Percentiles rank a stretch among this genome's conserved stretches.
Evolutionary conservation across 2,888 invertebrate species (phyloP).

Genomic region (Conomelus anceps): DNA sequence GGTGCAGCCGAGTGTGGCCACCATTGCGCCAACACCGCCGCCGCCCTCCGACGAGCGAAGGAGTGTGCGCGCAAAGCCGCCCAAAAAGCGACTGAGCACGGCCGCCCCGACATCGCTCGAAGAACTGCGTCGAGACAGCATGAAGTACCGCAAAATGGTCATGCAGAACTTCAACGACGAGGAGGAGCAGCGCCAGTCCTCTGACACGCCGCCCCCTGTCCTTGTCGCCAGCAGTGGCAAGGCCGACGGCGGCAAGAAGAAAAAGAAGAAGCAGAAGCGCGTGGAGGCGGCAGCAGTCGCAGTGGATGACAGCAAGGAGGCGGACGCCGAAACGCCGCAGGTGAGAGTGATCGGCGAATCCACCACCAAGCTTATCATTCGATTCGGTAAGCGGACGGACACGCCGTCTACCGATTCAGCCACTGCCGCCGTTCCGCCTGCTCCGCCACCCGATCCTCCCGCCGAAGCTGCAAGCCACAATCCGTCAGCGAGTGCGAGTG

Average conservation of each 20-base stretch:
- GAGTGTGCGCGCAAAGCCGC: slow-evolving; percentile 59
- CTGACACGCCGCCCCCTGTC: slow-evolving; percentile 49
- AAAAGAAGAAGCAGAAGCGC: slow-evolving; percentile 39
- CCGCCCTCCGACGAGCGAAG: slow-evolving; percentile 42
- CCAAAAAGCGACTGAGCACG: slow-evolving; percentile 60
- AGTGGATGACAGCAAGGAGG: slow-evolving; percentile 20
- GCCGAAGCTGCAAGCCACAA: slow-evolving; percentile 19
- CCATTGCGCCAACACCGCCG: slow-evolving; percentile 27
- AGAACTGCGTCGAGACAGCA: slow-evolving; percentile 73
- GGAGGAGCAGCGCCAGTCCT: slow-evolving; percentile 43
- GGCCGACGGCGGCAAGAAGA: slow-evolving; percentile 37
- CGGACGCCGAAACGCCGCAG: slow-evolving; percentile 31
- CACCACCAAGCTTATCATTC: slow-evolving; percentile 66
- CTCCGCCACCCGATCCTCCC: slow-evolving; percentile 37
- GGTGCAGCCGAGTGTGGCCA: slow-evolving; percentile 26
- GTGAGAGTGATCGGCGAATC: slow-evolving; percentile 52
- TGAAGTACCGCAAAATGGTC: slow-evolving; percentile 77
- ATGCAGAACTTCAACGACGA: slow-evolving; percentile 70
- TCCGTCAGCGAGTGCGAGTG: slow-evolving; percentile 37
- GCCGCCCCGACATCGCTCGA: slow-evolving; percentile 63
- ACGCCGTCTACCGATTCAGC: slow-evolving; percentile 40
- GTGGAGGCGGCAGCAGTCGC: neutral
- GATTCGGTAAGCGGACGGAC: slow-evolving; percentile 55
- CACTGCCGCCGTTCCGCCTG: slow-evolving; percentile 38
- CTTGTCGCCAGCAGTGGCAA: slow-evolving; percentile 33